Evolutionary conservation across 1,140 invertebrate genomes (phyloP), one percentile per base, ranked within the genome.

Genomic region (Cataglyphis hispanica): DNA sequence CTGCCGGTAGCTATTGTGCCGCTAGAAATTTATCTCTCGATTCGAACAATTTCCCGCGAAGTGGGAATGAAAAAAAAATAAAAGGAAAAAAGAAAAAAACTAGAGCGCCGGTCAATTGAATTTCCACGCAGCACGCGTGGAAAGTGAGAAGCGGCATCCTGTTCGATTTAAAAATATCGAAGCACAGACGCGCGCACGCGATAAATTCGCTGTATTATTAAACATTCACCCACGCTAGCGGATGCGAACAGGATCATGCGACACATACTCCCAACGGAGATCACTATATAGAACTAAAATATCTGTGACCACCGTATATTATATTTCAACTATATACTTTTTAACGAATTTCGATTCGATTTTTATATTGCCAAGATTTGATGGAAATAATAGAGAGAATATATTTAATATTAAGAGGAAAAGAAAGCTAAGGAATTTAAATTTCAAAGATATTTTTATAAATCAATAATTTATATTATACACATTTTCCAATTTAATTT

Each of bases 21-120:
- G 85, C 80, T 66, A 84, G 63, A 66, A 90, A 89, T 86, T 88
- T 89, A 89, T 87, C 75, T 80, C 56, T 13, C 80, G 50, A 89
- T 87, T 85, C 75, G 67, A 64, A 66, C 70, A 83, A 83, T 83
- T 81, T 63, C 16, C 66, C 76, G 53, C 66, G 22, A 63, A 67
- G 77, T 70, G 80, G 67, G 74, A 74, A 78, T 75, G 58, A 50
- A 78, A 83, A 81, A 85, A 74, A 70, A 46, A 69, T 37, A 75
- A 40, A 61, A 56, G 69, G 27, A 34, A 34, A 70, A 76, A 19
- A n/a, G 25, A 43, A 72, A 37, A 76, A 69, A 87, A 77, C 27
- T 81, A 77, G 58, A 78, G 56, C 74, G 27, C 63, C 50, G 84
- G 58, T 74, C 84, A 85, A 87, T 87, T 74, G 61, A 83, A 76